A percentile compares a stretch with the other conserved stretches of the same genome.
These are phyloP conservation scores for Theodoxus fluviatilis DNA, from an alignment of 2,888 invertebrate species.

Conservation along the genomic window DNA sequence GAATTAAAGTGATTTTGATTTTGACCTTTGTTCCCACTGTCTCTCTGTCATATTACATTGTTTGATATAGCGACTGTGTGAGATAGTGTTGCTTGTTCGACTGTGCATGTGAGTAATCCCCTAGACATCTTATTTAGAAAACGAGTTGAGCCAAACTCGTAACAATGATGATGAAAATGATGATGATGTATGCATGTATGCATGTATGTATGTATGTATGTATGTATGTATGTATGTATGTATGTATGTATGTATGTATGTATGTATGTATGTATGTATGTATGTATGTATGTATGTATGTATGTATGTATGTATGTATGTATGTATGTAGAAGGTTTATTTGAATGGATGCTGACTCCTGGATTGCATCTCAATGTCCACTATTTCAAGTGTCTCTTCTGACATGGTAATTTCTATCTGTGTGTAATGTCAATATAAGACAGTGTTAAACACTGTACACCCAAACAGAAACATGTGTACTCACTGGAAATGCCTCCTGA, in stretches of 20 bases:
- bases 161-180: constrained; percentile 19
- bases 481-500: too few relatives aligned
- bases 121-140: too few relatives aligned
- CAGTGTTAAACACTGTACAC: background rate
- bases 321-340: background rate
- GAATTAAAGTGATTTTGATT: too few relatives aligned
- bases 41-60: too few relatives aligned
- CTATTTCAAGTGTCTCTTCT: background rate
- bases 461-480: background rate
- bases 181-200: constrained; percentile 9
- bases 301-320: constrained; percentile 22
- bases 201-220: constrained; percentile 25
- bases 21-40: too few relatives aligned
- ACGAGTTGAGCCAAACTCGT: too few relatives aligned
- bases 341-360: background rate
- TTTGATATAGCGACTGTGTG: too few relatives aligned
- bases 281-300: constrained; percentile 31
- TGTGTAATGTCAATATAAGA: background rate
- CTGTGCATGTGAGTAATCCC: too few relatives aligned
- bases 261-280: constrained; percentile 30
- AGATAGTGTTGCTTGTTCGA: too few relatives aligned
- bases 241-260: constrained; percentile 25
- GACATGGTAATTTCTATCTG: background rate
- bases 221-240: constrained; percentile 30
- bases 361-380: background rate